Evolutionary conservation across 1,140 invertebrate species (phyloP).

Genomic region (Drosophila pandora): DNA sequence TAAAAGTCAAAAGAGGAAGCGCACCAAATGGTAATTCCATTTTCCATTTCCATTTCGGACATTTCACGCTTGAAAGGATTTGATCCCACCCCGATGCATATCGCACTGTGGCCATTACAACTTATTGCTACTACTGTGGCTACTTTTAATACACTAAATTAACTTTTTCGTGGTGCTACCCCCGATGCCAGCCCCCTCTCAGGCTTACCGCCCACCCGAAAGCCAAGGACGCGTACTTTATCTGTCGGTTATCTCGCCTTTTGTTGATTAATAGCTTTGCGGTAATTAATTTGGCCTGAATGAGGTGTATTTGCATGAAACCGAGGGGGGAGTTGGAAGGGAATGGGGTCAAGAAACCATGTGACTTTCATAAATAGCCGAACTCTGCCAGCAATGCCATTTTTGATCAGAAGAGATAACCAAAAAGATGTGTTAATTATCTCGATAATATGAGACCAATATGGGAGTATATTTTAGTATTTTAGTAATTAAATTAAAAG

Average conservation of each 20-base stretch:
- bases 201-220: conserved; percentile 25
- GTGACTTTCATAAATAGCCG: conserved; percentile 2
- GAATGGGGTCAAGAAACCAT: conserved; percentile 4
- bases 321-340: not conserved
- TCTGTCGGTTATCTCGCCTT: conserved; percentile 67
- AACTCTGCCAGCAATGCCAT: not conserved
- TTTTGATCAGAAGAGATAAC: not conserved
- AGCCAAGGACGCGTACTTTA: conserved; percentile 54
- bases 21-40: conserved; percentile 57
- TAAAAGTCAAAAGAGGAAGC: conserved; percentile 53
- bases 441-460: not conserved
- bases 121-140: conserved; percentile 67
- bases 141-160: conserved; percentile 80
- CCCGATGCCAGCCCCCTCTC: not conserved
- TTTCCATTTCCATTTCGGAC: conserved; percentile 61
- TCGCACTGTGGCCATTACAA: conserved; percentile 64
- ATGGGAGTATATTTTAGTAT: not conserved
- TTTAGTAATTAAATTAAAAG: not conserved
- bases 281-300: conserved; percentile 76
- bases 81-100: conserved; percentile 53
- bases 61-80: conserved; percentile 69
- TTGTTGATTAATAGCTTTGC: conserved; percentile 73
- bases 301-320: conserved; percentile 47
- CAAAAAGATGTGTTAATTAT: conserved; percentile 24
- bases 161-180: conserved; percentile 50